A percentile compares a stretch with the other conserved stretches of the same genome.
Evolutionary conservation across 2,113 vertebrate genomes (phyloP).

Genomic region (Natator depressus): DNA sequence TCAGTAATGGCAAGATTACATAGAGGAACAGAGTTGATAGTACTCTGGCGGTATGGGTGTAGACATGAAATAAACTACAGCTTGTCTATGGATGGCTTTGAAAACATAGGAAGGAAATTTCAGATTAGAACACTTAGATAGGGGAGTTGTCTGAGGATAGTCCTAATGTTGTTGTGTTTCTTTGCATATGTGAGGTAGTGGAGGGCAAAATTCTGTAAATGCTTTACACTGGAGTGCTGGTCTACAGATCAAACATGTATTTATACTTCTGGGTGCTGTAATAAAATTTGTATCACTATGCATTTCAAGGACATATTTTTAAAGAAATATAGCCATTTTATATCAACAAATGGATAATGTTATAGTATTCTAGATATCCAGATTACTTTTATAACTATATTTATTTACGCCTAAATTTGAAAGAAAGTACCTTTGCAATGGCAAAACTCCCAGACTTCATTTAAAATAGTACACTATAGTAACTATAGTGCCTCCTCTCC

Average conservation of each 20-base stretch:
- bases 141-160: not conserved
- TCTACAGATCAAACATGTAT: not conserved
- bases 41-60: not conserved
- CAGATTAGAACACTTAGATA: not conserved
- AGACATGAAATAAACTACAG: not conserved
- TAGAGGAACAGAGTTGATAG: not conserved
- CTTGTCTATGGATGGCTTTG: not conserved
- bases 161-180: not conserved
- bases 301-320: not conserved
- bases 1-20: not conserved
- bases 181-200: not conserved
- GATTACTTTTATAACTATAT: not conserved
- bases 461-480: not conserved
- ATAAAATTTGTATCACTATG: not conserved
- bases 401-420: not conserved
- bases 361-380: not conserved
- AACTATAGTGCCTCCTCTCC: not conserved
- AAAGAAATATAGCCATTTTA: not conserved
- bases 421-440: not conserved
- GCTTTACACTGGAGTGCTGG: not conserved
- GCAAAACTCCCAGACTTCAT: not conserved
- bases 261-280: not conserved
- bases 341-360: not conserved
- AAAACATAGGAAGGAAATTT: not conserved
- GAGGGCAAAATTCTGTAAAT: not conserved